Conservation (phyloP, 2,888 invertebrate genomes). For the Polymixis flavicincta region DNA sequence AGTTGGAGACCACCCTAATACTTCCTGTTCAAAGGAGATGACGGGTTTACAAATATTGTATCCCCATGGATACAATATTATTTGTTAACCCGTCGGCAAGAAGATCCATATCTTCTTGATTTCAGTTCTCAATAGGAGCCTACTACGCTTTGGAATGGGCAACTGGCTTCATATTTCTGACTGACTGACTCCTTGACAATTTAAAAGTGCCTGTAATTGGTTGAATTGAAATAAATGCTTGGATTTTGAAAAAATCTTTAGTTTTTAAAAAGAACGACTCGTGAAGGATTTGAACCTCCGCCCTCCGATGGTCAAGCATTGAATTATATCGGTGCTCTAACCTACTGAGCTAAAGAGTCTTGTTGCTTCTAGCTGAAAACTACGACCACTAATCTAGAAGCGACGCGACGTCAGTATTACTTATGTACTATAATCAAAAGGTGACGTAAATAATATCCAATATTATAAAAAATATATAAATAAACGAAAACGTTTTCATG, state of each 20-base stretch:
- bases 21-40: slow-evolving; percentile 21
- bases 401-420: slow-evolving; percentile 26
- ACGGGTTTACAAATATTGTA: neutral
- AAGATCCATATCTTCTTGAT: no score
- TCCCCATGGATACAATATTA: no score
- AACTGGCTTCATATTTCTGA: neutral
- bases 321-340: slow-evolving; percentile 65
- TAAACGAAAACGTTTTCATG: no score
- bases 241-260: neutral
- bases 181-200: neutral
- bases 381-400: no score
- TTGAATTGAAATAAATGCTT: neutral
- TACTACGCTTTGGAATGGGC: no score
- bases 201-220: neutral
- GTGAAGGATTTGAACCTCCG: neutral
- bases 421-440: neutral
- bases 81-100: no score
- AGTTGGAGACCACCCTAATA: slow-evolving; percentile 7
- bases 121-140: neutral
- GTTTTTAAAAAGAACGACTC: neutral
- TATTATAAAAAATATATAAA: no score
- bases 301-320: neutral
- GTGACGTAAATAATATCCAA: no score
- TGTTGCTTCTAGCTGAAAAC: neutral
- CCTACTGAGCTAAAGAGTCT: slow-evolving; percentile 69